Evolutionary conservation across 2,888 invertebrate genomes (phyloP), one percentile per base, ranked within the genome.

Genomic region (Lagria hirta): DNA sequence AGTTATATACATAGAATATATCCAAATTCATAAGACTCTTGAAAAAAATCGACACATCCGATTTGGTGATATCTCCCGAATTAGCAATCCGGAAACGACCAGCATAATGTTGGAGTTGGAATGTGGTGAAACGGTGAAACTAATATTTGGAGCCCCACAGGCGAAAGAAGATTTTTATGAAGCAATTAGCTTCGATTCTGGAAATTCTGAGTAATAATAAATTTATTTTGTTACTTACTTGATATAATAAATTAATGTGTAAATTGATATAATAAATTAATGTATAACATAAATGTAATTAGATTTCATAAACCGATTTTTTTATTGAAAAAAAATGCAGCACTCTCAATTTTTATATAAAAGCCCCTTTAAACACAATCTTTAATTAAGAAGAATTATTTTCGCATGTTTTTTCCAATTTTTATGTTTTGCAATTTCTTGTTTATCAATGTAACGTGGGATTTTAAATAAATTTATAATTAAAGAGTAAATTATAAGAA

Each of bases 41-140:
- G 30, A 30, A 30, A 30, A 30, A 30, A 30, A 30, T 30, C 30
- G 30, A 30, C 18, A 30, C 30, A 30, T 30, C 7, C 30, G 30
- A 30, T 30, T 30, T 30, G 30, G 30, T 30, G 30, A 30, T 30
- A 30, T 30, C 30, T 7, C 2, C 30, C 30, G 30, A 30, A 30
- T 30, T 30, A 18, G 30, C 18, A 30, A 30, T 30, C 16, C 30
- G 18, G 30, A 30, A 30, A 30, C 30, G 30, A 30, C 30, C 30
- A 30, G 30, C 30, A 30, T 30, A 30, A 30, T 30, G 30, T 30
- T 30, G 30, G 30, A 30, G 30, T 30, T 30, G 30, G 18, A 30
- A 30, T 30, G 30, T 8, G 30, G 30, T 30, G 8, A 17, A 30
- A 30, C 2, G 30, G 30, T 30, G 5, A 16, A 30, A 30, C 30